phyloP scores from a whole-genome alignment of 2,888 invertebrate genomes.

The Cheilosia impressa region DNA sequence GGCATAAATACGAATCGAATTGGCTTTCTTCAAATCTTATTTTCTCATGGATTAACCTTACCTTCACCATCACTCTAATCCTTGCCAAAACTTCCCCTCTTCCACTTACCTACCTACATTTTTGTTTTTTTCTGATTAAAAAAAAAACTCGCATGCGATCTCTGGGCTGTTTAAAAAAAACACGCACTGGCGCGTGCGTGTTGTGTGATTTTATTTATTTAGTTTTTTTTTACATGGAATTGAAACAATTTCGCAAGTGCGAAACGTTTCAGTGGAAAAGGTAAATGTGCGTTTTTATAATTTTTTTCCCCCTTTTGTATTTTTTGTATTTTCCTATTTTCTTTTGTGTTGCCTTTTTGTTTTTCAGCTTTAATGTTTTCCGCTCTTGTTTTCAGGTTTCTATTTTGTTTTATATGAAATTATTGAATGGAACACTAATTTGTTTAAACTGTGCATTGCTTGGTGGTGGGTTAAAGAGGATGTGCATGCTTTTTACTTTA shows the following conservation, averaged over 20 bases:
- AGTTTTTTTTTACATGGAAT: constrained; percentile 45
- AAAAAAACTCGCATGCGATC: constrained; percentile 56
- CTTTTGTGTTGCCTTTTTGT: constrained; percentile 62
- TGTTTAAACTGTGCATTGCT: neutral
- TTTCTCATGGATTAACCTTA: constrained; percentile 38
- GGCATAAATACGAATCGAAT: constrained; percentile 77
- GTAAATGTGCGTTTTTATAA: constrained; percentile 66
- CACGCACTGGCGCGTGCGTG: constrained; percentile 56
- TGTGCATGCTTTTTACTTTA: constrained; percentile 42
- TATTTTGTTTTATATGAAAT: constrained; percentile 26
- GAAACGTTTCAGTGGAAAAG: constrained; percentile 67
- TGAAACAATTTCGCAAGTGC: constrained; percentile 51
- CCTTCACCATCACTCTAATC: constrained; percentile 28
- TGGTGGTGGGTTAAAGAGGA: constrained; percentile 3
- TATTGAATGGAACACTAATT: constrained; percentile 17
- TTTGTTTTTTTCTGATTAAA: constrained; percentile 20
- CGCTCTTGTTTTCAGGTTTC: constrained; percentile 72
- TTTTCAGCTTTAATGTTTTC: constrained; percentile 68
- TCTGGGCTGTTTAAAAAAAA: constrained; percentile 22
- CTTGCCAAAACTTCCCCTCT: constrained; percentile 2
- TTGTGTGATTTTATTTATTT: constrained; percentile 51
- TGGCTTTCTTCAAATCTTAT: constrained; percentile 68
- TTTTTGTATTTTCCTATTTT: constrained; percentile 19
- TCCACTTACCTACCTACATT: constrained; percentile 8
- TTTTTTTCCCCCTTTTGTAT: constrained; percentile 55